Evolutionary conservation across 2,888 invertebrate species (phyloP).

Genomic region (Bellardia bayeri): DNA sequence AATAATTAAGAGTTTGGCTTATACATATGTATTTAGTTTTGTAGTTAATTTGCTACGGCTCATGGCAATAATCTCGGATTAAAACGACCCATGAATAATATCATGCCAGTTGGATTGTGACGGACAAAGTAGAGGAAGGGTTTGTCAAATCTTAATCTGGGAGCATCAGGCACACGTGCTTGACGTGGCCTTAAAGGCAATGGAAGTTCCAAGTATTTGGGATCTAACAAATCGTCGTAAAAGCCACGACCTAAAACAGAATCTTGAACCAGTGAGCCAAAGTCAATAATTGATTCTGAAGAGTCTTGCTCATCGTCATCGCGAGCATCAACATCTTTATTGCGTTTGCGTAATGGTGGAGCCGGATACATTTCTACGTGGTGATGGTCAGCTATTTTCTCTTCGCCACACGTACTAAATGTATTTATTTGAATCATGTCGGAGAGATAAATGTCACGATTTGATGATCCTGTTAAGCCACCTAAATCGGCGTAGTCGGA

Average conservation of each 20-base stretch:
- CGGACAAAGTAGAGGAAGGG: slow-evolving; percentile 95
- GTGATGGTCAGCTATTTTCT: slow-evolving; percentile 89
- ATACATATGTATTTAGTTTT: slow-evolving; percentile 13
- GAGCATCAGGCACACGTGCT: slow-evolving; percentile 89
- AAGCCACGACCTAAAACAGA: slow-evolving; percentile 87
- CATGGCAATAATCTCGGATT: slow-evolving; percentile 92
- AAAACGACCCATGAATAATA: slow-evolving; percentile 94
- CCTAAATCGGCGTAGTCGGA: slow-evolving; percentile 91
- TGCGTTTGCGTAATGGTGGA: slow-evolving; percentile 86
- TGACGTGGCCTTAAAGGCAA: slow-evolving; percentile 89
- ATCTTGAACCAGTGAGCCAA: slow-evolving; percentile 85
- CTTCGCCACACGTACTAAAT: slow-evolving; percentile 93
- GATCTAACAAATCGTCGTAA: slow-evolving; percentile 87
- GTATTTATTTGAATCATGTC: slow-evolving; percentile 93
- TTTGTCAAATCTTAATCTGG: slow-evolving; percentile 92
- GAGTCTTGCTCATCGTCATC: slow-evolving; percentile 79
- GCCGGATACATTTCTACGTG: slow-evolving; percentile 93
- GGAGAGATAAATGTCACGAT: slow-evolving; percentile 92
- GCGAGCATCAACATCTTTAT: slow-evolving; percentile 81
- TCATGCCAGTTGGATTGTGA: slow-evolving; percentile 96
- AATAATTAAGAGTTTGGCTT: slow-evolving; percentile 48
- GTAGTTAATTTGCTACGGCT: slow-evolving; percentile 70
- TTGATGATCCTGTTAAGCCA: slow-evolving; percentile 91
- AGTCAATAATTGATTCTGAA: slow-evolving; percentile 81
- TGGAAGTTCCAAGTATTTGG: slow-evolving; percentile 86